A percentile compares a stretch with the other conserved stretches of the same genome.
phyloP scores from a whole-genome alignment of 2,888 invertebrate species.

The Cataglyphis albicans region DNA sequence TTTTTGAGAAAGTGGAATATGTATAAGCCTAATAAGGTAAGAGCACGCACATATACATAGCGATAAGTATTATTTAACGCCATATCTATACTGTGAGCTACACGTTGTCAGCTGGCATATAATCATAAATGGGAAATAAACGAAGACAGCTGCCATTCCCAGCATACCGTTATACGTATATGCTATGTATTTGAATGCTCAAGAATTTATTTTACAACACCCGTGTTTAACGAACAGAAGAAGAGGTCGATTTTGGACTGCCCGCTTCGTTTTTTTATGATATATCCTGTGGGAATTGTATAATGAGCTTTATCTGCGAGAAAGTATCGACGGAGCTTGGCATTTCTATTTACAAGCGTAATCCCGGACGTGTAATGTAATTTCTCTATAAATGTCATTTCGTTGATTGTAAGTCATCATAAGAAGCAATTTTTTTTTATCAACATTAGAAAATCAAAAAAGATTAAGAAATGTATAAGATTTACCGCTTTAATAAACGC shows the following conservation, averaged over 20 bases:
- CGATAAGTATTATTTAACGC: slow-evolving; percentile 34
- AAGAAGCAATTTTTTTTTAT: background rate
- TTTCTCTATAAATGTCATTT: slow-evolving; percentile 37
- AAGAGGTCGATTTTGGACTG: slow-evolving; percentile 29
- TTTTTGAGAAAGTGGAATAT: slow-evolving; percentile 30
- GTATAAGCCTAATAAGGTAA: background rate
- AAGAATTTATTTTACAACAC: slow-evolving; percentile 46
- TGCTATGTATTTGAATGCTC: slow-evolving; percentile 40
- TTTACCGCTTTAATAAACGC: background rate
- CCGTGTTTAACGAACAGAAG: slow-evolving; percentile 33
- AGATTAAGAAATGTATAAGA: background rate
- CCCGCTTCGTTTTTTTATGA: background rate
- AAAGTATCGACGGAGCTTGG: slow-evolving; percentile 40
- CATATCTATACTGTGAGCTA: slow-evolving; percentile 2
- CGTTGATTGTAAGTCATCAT: slow-evolving; percentile 9
- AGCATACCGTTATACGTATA: slow-evolving; percentile 25
- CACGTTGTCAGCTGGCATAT: slow-evolving; percentile 8
- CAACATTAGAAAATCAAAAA: background rate
- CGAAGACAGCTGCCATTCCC: slow-evolving; percentile 42
- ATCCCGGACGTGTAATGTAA: slow-evolving; percentile 37
- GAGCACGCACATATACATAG: background rate
- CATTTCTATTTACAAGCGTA: slow-evolving; percentile 50
- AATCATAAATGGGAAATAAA: slow-evolving; percentile 46
- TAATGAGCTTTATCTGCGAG: slow-evolving; percentile 47
- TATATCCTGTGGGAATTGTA: slow-evolving; percentile 28